These are phyloP conservation scores for Eueremaeus valkanovi DNA, from an alignment of 2,888 invertebrate genomes.

Conservation along the genomic window DNA sequence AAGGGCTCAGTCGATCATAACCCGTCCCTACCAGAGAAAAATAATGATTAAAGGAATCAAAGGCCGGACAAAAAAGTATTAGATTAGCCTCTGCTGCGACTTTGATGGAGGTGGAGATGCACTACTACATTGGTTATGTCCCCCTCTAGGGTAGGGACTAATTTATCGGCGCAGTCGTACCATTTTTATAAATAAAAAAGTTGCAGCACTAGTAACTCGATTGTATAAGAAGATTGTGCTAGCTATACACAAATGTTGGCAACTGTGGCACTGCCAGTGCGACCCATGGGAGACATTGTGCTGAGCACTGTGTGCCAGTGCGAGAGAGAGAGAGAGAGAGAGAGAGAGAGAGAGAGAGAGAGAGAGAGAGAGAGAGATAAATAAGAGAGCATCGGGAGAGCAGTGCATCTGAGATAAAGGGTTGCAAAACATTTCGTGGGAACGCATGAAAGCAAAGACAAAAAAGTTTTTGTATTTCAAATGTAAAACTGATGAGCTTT, in stretches of 20 bases:
- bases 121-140: constrained; percentile 31
- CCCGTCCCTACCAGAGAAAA: constrained; percentile 32
- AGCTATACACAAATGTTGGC: constrained; percentile 19
- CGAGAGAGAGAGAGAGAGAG: neutral
- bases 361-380: neutral
- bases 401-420: neutral
- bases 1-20: constrained; percentile 33
- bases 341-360: neutral
- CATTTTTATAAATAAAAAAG: constrained; percentile 24
- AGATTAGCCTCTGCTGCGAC: constrained; percentile 6
- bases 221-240: constrained; percentile 15
- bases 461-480: constrained; percentile 13
- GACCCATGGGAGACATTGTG: constrained; percentile 23
- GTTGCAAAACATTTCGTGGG: constrained; percentile 9
- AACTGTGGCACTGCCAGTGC: constrained; percentile 13
- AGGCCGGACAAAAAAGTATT: constrained; percentile 31
- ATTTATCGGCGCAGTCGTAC: constrained; percentile 29
- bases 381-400: neutral
- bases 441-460: constrained; percentile 10
- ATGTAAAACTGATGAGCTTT: constrained; percentile 20
- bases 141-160: constrained; percentile 34
- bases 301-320: neutral
- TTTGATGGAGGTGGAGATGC: constrained; percentile 24
- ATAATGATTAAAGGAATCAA: constrained; percentile 30
- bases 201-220: constrained; percentile 14